phyloP scores from a whole-genome alignment of 2,888 invertebrate genomes.

The Drosophila parthenogenetica region DNA sequence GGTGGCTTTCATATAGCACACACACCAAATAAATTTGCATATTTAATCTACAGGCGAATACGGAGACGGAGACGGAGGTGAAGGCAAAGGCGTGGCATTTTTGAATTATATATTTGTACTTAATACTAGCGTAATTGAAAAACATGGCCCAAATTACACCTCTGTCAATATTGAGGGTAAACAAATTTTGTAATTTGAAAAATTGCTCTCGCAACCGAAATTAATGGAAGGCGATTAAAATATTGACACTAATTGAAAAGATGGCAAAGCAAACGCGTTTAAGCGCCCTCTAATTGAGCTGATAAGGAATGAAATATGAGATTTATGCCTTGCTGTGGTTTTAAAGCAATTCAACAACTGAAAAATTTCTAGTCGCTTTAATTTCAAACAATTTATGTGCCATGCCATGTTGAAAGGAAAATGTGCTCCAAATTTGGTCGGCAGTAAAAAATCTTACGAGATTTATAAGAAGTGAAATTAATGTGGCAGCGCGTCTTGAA shows the following conservation, averaged over 20 bases:
- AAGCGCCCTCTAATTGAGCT: slow-evolving; percentile 31
- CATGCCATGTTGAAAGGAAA: slow-evolving; percentile 40
- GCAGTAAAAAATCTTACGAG: slow-evolving; percentile 61
- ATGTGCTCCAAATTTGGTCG: slow-evolving; percentile 32
- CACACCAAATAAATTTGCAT: slow-evolving; percentile 8
- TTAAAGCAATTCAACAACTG: slow-evolving; percentile 43
- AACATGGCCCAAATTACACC: slow-evolving; percentile 39
- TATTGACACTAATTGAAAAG: slow-evolving; percentile 77
- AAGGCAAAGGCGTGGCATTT: not conserved
- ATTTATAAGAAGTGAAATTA: slow-evolving; percentile 82
- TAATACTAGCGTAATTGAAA: slow-evolving; percentile 36
- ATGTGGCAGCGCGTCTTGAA: slow-evolving; percentile 71
- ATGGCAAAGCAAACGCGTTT: slow-evolving; percentile 28
- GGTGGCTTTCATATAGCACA: not conserved
- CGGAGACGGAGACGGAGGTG: too few species aligned
- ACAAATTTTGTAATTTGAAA: slow-evolving; percentile 45
- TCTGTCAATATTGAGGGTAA: slow-evolving; percentile 45
- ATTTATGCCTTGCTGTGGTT: slow-evolving; percentile 8
- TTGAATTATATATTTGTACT: slow-evolving; percentile 1
- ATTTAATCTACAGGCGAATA: not conserved
- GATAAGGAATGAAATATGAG: slow-evolving; percentile 68
- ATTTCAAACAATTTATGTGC: slow-evolving; percentile 61
- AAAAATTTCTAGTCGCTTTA: slow-evolving; percentile 33
- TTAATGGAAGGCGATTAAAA: slow-evolving; percentile 68
- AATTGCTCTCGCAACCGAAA: slow-evolving; percentile 47